Evolutionary conservation across 1,140 invertebrate genomes (phyloP).

Genomic region (Conopomorpha cramerella): DNA sequence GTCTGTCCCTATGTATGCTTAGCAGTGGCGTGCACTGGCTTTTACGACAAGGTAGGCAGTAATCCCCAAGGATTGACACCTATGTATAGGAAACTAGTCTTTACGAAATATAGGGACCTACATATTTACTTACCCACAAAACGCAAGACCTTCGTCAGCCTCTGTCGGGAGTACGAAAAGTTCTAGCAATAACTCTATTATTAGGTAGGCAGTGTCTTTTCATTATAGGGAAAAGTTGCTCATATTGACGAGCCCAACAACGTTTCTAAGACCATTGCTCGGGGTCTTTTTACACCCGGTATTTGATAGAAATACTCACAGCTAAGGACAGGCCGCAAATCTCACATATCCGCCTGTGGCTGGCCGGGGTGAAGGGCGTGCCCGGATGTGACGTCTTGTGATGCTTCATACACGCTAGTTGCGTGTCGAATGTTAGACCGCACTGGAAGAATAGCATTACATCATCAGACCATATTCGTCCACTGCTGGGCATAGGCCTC

Average conservation of each 20-base stretch:
- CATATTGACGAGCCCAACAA: not conserved
- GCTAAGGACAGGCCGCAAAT: constrained; percentile 53
- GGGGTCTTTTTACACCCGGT: not conserved
- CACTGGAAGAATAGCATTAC: constrained; percentile 15
- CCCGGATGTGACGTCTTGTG: constrained; percentile 27
- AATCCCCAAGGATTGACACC: too few species aligned
- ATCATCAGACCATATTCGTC: too few species aligned
- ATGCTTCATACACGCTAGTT: constrained; percentile 32
- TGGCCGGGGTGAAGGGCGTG: constrained; percentile 28
- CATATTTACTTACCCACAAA: not conserved
- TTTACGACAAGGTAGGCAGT: too few species aligned
- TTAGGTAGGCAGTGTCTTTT: not conserved
- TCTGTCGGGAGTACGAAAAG: too few species aligned
- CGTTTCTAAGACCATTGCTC: not conserved
- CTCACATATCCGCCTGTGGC: constrained; percentile 42
- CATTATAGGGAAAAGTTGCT: not conserved
- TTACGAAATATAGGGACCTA: not conserved
- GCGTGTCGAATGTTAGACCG: constrained; percentile 30
- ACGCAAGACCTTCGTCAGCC: too few species aligned
- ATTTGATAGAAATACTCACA: constrained; percentile 11
- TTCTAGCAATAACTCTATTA: not conserved
- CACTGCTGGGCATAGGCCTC: too few species aligned
- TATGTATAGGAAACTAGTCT: too few species aligned
- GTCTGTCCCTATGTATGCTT: too few species aligned
- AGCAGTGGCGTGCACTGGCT: too few species aligned